Evolutionary conservation across 2,888 invertebrate species (phyloP).

Genomic region (Xestia ashworthii): DNA sequence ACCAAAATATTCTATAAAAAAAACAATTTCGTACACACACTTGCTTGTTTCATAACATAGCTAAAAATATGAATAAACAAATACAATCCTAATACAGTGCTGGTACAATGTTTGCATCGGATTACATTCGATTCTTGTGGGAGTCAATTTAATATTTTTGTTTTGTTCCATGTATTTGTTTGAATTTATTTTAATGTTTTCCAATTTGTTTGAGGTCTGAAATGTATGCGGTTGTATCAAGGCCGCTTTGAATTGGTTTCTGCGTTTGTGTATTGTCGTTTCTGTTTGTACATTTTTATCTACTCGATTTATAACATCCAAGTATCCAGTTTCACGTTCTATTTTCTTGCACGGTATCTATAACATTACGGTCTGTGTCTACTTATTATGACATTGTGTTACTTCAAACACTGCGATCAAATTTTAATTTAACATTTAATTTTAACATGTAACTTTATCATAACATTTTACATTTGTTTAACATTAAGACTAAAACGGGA

Average conservation of each 20-base stretch:
- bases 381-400: background rate
- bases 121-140: slow-evolving; percentile 25
- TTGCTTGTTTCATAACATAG: background rate
- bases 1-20: background rate
- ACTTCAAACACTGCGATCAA: background rate
- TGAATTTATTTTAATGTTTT: slow-evolving; percentile 52
- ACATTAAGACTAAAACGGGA: no score
- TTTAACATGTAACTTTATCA: no score
- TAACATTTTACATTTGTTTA: no score
- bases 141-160: slow-evolving; percentile 43
- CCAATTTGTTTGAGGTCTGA: slow-evolving; percentile 25
- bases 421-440: no score
- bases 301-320: background rate
- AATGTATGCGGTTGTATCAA: slow-evolving; percentile 21
- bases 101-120: slow-evolving; percentile 7
- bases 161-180: slow-evolving; percentile 14
- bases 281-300: background rate
- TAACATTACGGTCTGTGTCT: background rate
- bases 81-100: slow-evolving; percentile 14
- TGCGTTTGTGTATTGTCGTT: slow-evolving; percentile 8
- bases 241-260: background rate
- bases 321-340: background rate
- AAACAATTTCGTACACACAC: background rate
- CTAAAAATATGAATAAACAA: slow-evolving; percentile 33
- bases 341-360: background rate